Evolutionary conservation across 1,140 invertebrate species (phyloP).

Genomic region (Delia radicum): DNA sequence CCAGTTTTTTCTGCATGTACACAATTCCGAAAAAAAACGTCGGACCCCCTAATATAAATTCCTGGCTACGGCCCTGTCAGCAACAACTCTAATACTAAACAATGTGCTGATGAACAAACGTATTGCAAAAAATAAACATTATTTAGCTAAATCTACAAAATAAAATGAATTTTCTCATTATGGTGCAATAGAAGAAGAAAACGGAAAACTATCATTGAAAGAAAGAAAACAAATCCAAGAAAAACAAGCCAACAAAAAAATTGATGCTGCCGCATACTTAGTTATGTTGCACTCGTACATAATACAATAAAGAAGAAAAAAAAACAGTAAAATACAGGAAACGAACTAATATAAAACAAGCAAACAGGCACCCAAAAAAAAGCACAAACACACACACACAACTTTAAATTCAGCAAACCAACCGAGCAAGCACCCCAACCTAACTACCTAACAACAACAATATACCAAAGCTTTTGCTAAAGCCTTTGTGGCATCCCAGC

Average conservation of each 20-base stretch:
- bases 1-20: too few species aligned
- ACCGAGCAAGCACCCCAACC: background rate
- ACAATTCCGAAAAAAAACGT: too few species aligned
- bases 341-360: background rate
- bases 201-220: too few species aligned
- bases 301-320: background rate
- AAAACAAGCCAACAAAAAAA: background rate
- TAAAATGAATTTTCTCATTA: background rate
- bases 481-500: background rate
- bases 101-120: background rate
- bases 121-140: background rate
- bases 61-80: background rate
- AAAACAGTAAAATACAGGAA: background rate
- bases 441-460: background rate
- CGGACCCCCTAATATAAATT: too few species aligned
- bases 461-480: background rate
- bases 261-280: background rate
- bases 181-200: too few species aligned
- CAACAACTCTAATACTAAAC: background rate
- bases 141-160: background rate
- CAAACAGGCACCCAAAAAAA: conserved; percentile 22
- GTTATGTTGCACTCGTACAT: background rate
- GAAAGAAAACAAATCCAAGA: background rate
- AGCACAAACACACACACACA: background rate
- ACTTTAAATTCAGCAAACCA: background rate